Base-by-base conservation (phyloP, 1,140 invertebrate species). In the Drosophila rufa region DNA sequence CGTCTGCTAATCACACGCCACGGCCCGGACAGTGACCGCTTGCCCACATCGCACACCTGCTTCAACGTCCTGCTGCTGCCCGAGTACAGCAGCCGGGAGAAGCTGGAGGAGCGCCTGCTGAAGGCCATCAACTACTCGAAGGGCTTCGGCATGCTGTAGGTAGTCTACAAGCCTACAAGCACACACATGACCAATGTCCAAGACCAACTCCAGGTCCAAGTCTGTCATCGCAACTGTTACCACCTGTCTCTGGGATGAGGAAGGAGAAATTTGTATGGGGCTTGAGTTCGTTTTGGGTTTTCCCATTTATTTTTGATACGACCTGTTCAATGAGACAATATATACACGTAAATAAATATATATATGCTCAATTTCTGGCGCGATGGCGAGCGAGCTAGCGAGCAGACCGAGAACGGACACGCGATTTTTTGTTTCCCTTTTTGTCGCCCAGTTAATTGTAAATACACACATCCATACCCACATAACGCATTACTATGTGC, bases 41-140 rank as follows among this genome's bases (percentile, higher is more conserved):
- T 97, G 81, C 96, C 96, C 38, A 97, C 96, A 17, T 96, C 96
- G 11, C 98, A 99, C 92, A 99, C 98, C 0, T 99, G 98, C 93
- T 99, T 99, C 93, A 99, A 99, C 93, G 95, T 99, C 3, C 94
- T 99, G 12, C 95, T 99, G 62, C 94, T 99, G 50, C 98, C 98
- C 0, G 96, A 97, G 91, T 99, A 99, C 85, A 95, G 94, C 55
- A 96, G 94, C 46, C 96, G 96, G 94, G 96, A 98, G 64, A 97
- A 97, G 92, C 94, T 99, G 22, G 95, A 96, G 90, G 96, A 97
- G 83, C 96, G 98, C 93, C 94, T 99, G 40, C 93, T 98, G 58
- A 97, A 98, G 93, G 98, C 98, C 43, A 98, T 99, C 75, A 97
- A 96, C 89, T 97, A 97, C 91, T 97, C 96, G 2, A 97, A 97